phyloP scores from a whole-genome alignment of 2,888 invertebrate genomes.

The Salticus scenicus region DNA sequence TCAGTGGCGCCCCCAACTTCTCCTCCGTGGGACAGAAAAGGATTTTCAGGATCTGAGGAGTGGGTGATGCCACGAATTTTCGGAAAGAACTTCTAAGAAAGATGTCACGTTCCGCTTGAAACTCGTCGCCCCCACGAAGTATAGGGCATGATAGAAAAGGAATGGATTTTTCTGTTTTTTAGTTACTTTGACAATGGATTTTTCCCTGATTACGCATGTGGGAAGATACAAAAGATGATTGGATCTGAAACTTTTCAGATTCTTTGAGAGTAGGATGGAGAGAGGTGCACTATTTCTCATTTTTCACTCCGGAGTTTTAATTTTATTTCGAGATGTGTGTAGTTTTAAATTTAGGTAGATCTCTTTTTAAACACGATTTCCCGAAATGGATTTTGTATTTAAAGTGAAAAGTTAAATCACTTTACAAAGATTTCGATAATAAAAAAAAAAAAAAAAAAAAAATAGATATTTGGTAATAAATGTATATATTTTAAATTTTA shows the following conservation, averaged over 20 bases:
- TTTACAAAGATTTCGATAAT: no score
- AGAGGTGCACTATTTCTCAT: no score
- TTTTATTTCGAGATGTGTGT: no score
- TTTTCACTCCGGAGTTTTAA: no score
- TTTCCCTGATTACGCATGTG: slow-evolving; percentile 17
- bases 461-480: no score
- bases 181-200: neutral
- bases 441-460: no score
- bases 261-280: neutral
- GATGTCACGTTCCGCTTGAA: slow-evolving; percentile 28
- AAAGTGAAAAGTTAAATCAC: no score
- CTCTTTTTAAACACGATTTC: no score
- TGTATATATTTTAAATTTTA: no score
- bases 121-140: slow-evolving; percentile 33
- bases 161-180: neutral
- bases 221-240: neutral
- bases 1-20: slow-evolving; percentile 31
- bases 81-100: slow-evolving; percentile 42
- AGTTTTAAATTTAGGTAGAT: no score
- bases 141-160: neutral
- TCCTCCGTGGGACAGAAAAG: slow-evolving; percentile 5
- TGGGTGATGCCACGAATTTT: neutral
- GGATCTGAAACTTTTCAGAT: neutral
- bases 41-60: slow-evolving; percentile 7
- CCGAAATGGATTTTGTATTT: no score